Conservation (phyloP, 1,140 invertebrate species). For the Trachymyrmex septentrionalis region DNA sequence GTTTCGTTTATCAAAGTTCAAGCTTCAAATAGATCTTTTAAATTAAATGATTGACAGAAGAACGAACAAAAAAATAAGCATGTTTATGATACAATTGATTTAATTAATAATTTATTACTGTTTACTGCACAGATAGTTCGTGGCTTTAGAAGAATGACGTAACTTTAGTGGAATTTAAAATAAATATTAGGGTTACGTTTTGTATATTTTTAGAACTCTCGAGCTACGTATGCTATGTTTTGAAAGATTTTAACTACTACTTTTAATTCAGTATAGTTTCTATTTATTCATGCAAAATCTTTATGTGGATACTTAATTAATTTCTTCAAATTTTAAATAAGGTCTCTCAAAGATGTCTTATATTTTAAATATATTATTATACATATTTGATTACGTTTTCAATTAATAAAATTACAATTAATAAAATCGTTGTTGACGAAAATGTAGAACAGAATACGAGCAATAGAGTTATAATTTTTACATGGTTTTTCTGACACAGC, state of each 20-base stretch:
- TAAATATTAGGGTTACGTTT: conserved; percentile 13
- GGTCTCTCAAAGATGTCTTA: background rate
- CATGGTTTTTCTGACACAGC: background rate
- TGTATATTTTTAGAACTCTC: background rate
- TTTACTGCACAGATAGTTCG: background rate
- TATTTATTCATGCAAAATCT: background rate
- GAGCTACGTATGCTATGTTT: background rate
- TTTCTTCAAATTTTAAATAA: background rate
- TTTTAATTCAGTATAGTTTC: background rate
- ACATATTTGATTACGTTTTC: background rate
- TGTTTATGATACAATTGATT: background rate
- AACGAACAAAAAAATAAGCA: background rate
- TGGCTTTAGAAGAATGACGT: conserved; percentile 7
- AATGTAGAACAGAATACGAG: background rate
- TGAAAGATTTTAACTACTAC: background rate
- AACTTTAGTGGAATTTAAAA: conserved; percentile 9
- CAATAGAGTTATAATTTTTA: conserved; percentile 3
- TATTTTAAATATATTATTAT: background rate
- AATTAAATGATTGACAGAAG: background rate
- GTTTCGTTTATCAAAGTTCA: conserved; percentile 38
- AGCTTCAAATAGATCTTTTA: conserved; percentile 10
- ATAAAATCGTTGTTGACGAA: background rate
- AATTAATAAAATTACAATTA: background rate
- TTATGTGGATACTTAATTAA: background rate
- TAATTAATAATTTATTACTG: conserved; percentile 1